These are phyloP conservation scores for Netelia fuscicornis DNA, from an alignment of 2,888 invertebrate genomes.

Conservation along the genomic window DNA sequence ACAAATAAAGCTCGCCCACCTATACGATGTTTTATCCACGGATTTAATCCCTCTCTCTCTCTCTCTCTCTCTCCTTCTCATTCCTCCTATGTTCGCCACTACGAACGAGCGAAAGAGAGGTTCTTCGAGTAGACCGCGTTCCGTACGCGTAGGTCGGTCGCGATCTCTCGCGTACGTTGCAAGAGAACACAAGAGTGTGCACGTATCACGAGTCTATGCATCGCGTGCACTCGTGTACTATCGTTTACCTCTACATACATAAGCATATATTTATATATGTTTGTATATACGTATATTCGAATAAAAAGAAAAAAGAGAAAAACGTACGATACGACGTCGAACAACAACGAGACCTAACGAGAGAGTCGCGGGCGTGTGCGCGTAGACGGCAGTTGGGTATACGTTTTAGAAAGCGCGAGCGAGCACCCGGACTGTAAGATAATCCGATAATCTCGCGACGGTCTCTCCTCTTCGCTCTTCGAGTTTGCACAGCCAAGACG, in stretches of 20 bases:
- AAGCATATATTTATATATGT: not conserved
- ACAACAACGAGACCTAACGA: conserved; percentile 71
- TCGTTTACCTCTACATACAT: conserved; percentile 13
- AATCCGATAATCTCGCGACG: conserved; percentile 67
- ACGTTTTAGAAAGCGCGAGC: conserved; percentile 68
- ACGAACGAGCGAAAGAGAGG: conserved; percentile 39
- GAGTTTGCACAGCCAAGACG: conserved; percentile 65
- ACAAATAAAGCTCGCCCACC: conserved; percentile 69
- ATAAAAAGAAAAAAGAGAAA: conserved; percentile 39
- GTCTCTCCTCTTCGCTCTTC: conserved; percentile 55
- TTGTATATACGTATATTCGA: conserved; percentile 8
- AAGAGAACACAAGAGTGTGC: conserved; percentile 13
- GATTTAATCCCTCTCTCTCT: conserved; percentile 63
- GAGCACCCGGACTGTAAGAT: conserved; percentile 66
- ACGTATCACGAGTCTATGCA: not conserved
- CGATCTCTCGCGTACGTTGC: conserved; percentile 52
- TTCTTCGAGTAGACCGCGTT: conserved; percentile 27
- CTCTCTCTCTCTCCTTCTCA: not conserved
- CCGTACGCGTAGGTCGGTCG: conserved; percentile 65
- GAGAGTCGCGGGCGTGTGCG: conserved; percentile 67
- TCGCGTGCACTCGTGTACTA: conserved; percentile 20
- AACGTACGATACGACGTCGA: conserved; percentile 59
- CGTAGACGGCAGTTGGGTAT: conserved; percentile 63
- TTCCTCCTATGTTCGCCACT: not conserved
- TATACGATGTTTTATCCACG: conserved; percentile 62